A percentile compares a stretch with the other conserved stretches of the same genome.
phyloP scores from a whole-genome alignment of 2,888 invertebrate genomes.

The Strigamia crassipes region DNA sequence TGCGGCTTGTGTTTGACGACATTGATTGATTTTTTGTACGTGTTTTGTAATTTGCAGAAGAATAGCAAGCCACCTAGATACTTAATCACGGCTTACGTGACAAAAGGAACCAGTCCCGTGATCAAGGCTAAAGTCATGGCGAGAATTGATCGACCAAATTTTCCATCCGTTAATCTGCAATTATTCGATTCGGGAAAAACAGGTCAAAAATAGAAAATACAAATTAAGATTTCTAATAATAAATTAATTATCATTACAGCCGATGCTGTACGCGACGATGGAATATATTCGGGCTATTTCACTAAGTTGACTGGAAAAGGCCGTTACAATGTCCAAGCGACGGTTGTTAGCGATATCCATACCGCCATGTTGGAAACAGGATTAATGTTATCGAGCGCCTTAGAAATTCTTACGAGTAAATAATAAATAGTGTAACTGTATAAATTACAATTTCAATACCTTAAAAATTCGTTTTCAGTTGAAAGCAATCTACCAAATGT shows the following conservation, averaged over 20 bases:
- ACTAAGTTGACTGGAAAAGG: not conserved
- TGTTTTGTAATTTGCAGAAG: not conserved
- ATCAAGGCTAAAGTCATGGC: conserved; percentile 55
- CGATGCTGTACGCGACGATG: conserved; percentile 24
- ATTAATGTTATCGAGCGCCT: not conserved
- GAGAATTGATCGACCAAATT: conserved; percentile 52
- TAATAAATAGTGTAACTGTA: not conserved
- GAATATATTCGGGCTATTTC: conserved; percentile 28
- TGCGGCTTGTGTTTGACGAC: too few species aligned
- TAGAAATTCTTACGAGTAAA: conserved; percentile 17
- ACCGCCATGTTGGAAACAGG: conserved; percentile 15
- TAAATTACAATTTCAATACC: not conserved
- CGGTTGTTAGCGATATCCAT: not conserved
- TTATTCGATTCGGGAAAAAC: conserved; percentile 53
- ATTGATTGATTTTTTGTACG: not conserved
- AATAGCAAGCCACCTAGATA: conserved; percentile 11
- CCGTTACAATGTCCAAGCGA: conserved; percentile 3
- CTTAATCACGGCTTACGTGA: conserved; percentile 54
- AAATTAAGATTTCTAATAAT: too few species aligned
- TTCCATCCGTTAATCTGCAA: conserved; percentile 45
- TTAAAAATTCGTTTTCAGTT: not conserved
- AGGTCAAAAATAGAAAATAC: conserved; percentile 43
- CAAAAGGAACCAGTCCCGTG: conserved; percentile 54
- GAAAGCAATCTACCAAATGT: not conserved
- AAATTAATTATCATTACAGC: not conserved